Conservation (phyloP, 2,888 invertebrate genomes). For the Saturnia japonica region DNA sequence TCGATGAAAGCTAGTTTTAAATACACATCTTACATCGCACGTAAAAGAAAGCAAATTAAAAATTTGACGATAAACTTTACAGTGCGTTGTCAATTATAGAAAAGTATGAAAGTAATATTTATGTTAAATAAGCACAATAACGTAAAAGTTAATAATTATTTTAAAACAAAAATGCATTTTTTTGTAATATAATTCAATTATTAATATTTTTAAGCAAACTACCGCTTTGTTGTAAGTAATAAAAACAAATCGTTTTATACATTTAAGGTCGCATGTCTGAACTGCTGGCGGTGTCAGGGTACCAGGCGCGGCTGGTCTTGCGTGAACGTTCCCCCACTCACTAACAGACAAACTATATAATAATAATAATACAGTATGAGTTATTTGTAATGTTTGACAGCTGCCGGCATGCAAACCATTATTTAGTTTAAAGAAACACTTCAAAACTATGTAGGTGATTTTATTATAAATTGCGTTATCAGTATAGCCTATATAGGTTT, state of each 20-base stretch:
- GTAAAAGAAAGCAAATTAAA: background rate
- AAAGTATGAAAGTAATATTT: background rate
- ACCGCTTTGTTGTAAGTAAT: background rate
- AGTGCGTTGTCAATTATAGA: background rate
- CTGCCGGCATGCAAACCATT: slow-evolving; percentile 25
- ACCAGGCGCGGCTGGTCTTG: slow-evolving; percentile 66
- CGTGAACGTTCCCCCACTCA: slow-evolving; percentile 58
- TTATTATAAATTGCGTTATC: background rate
- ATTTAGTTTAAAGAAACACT: slow-evolving; percentile 16
- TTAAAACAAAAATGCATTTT: background rate
- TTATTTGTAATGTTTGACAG: slow-evolving; percentile 26
- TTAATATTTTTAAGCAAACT: background rate
- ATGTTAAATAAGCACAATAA: background rate
- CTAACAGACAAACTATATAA: slow-evolving; percentile 28
- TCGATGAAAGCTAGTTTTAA: too few relatives aligned
- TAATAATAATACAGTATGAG: slow-evolving; percentile 26
- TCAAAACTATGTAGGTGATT: slow-evolving; percentile 4
- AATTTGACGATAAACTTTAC: background rate
- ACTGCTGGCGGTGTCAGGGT: slow-evolving; percentile 59
- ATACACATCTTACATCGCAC: background rate
- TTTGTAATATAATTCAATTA: background rate
- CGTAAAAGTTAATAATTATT: background rate
- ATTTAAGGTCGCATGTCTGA: slow-evolving; percentile 69
- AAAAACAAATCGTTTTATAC: slow-evolving; percentile 44
- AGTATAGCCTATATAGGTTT: background rate